phyloP scores from a whole-genome alignment of 2,113 vertebrate genomes.

The Asarcornis scutulata region DNA sequence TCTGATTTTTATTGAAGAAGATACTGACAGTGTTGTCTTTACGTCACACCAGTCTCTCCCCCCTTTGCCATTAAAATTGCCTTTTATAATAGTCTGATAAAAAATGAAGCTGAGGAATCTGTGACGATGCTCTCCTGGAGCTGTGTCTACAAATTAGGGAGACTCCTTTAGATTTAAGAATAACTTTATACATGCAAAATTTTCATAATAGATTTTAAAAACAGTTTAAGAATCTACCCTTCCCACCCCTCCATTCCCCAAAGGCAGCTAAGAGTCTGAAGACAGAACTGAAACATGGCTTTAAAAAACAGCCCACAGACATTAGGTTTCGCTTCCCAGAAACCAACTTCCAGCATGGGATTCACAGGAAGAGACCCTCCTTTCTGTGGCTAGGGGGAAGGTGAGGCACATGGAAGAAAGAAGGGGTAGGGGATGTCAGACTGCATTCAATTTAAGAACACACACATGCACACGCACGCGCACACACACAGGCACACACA shows the following conservation, averaged over 20 bases:
- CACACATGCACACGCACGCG: neutral
- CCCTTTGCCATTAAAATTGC: neutral
- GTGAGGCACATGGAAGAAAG: conserved; percentile 58
- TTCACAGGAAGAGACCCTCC: conserved; percentile 64
- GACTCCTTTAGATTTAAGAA: conserved; percentile 63
- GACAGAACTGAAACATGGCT: conserved; percentile 70
- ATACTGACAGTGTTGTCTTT: neutral
- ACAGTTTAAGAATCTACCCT: conserved; percentile 59
- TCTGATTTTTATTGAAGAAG: neutral
- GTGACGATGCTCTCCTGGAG: conserved; percentile 65
- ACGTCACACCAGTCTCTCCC: neutral
- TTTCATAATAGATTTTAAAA: conserved; percentile 68
- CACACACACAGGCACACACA: neutral
- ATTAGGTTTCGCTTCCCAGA: conserved; percentile 67
- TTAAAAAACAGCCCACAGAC: conserved; percentile 65
- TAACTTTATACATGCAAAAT: conserved; percentile 68
- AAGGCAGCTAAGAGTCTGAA: conserved; percentile 68
- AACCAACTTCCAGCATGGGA: conserved; percentile 74
- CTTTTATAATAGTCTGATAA: neutral
- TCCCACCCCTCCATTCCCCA: conserved; percentile 56
- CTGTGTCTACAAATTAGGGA: conserved; percentile 9
- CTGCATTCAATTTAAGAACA: conserved; percentile 59
- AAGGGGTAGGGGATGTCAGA: conserved; percentile 46
- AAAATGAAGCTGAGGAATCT: conserved; percentile 34
- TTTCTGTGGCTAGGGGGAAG: conserved; percentile 60